Percentiles rank a stretch among this genome's conserved stretches.
Conservation (phyloP, 2,888 invertebrate genomes). For the Formica aserva region DNA sequence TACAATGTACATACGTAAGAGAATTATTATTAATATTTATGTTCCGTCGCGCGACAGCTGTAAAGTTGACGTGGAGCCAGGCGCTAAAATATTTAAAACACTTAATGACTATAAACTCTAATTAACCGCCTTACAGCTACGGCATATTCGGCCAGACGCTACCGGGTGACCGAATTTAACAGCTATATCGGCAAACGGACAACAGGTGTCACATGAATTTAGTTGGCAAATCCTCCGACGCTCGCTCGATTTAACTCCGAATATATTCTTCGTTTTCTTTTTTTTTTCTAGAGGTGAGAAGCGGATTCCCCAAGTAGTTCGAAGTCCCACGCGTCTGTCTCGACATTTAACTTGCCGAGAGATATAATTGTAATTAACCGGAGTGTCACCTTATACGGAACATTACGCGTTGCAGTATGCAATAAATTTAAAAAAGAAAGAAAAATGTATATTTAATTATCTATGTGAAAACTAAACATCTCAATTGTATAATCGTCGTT, state of each 20-base stretch:
- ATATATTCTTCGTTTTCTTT: conserved; percentile 33
- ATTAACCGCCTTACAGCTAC: conserved; percentile 61
- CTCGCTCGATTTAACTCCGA: conserved; percentile 53
- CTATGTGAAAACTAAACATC: background rate
- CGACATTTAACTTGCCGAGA: background rate
- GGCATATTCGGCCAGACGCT: conserved; percentile 44
- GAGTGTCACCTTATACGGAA: background rate
- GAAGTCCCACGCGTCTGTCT: background rate
- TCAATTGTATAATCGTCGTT: background rate
- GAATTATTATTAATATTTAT: conserved; percentile 48
- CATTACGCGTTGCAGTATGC: background rate
- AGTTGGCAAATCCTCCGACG: conserved; percentile 57
- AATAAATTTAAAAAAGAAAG: background rate
- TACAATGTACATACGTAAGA: background rate
- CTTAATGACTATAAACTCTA: conserved; percentile 57
- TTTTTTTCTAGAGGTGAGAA: background rate
- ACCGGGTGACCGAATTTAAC: conserved; percentile 68
- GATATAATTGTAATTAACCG: background rate
- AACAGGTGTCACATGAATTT: conserved; percentile 74
- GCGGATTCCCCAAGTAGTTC: conserved; percentile 17
- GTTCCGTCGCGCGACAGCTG: conserved; percentile 11
- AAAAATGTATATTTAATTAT: background rate
- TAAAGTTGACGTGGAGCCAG: conserved; percentile 24
- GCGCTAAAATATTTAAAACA: conserved; percentile 49
- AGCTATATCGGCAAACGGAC: conserved; percentile 61